Conservation (phyloP, 1,140 invertebrate species). For the Bombus waltoni region DNA sequence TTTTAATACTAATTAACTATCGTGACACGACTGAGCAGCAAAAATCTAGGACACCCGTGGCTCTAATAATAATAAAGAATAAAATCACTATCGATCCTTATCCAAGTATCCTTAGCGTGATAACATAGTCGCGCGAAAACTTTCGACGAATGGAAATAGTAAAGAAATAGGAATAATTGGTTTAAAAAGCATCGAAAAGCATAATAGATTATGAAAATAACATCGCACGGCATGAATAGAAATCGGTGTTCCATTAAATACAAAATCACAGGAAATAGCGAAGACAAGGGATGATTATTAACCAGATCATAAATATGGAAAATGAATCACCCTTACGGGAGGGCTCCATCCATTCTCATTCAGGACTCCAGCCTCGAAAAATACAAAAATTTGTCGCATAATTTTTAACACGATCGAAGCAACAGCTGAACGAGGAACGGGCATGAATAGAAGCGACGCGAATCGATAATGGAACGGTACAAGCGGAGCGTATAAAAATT, state of each 20-base stretch:
- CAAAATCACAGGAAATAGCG: slow-evolving; percentile 6
- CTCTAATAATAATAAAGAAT: background rate
- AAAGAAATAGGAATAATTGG: background rate
- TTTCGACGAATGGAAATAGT: background rate
- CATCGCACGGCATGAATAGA: background rate
- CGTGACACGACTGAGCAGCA: too few relatives aligned
- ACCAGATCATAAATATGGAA: slow-evolving; percentile 54
- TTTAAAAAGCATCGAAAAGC: background rate
- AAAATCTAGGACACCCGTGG: too few relatives aligned
- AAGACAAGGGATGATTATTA: slow-evolving; percentile 56
- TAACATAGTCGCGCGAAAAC: background rate
- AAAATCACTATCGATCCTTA: background rate
- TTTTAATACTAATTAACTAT: too few relatives aligned
- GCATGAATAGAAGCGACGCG: slow-evolving; percentile 62
- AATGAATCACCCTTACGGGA: slow-evolving; percentile 29
- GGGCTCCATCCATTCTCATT: slow-evolving; percentile 9
- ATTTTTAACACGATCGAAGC: slow-evolving; percentile 62
- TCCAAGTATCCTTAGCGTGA: background rate
- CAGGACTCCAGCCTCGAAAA: slow-evolving; percentile 35
- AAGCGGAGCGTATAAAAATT: slow-evolving; percentile 67
- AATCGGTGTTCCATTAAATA: slow-evolving; percentile 27
- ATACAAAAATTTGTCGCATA: slow-evolving; percentile 62
- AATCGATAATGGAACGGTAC: slow-evolving; percentile 67
- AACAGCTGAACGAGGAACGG: slow-evolving; percentile 44
- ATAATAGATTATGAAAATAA: slow-evolving; percentile 31